A percentile compares a stretch with the other conserved stretches of the same genome.
These are phyloP conservation scores for Euphydryas editha DNA, from an alignment of 2,888 invertebrate genomes.

Conservation along the genomic window DNA sequence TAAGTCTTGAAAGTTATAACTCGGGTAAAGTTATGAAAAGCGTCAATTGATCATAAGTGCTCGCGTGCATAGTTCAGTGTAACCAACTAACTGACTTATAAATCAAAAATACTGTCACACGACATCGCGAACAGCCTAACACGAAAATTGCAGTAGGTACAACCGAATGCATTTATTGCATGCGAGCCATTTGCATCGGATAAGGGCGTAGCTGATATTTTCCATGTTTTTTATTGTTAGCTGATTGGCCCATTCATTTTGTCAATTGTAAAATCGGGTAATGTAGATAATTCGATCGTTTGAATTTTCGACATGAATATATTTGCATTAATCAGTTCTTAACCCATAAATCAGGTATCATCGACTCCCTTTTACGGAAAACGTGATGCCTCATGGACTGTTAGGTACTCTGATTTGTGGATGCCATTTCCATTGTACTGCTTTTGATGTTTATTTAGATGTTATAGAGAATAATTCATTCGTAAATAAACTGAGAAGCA, in stretches of 20 bases:
- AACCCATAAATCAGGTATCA: neutral
- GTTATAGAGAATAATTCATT: too few species aligned
- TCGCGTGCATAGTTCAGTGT: slow-evolving; percentile 62
- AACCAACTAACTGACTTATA: slow-evolving; percentile 56
- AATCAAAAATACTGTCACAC: slow-evolving; percentile 71
- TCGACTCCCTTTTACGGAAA: neutral
- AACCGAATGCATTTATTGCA: slow-evolving; percentile 76
- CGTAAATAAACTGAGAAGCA: too few species aligned
- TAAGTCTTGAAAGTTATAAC: neutral
- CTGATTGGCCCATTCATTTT: slow-evolving; percentile 44
- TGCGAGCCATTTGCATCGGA: slow-evolving; percentile 59
- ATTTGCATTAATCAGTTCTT: slow-evolving; percentile 2
- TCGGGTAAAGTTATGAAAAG: slow-evolving; percentile 41
- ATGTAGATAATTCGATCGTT: slow-evolving; percentile 24
- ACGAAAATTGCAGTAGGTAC: slow-evolving; percentile 72
- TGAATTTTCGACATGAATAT: slow-evolving; percentile 18
- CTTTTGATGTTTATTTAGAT: neutral
- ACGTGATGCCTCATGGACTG: neutral
- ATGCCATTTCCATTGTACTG: neutral
- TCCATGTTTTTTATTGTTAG: slow-evolving; percentile 46
- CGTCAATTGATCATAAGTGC: slow-evolving; percentile 70
- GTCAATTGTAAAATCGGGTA: slow-evolving; percentile 27
- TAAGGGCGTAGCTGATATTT: slow-evolving; percentile 56
- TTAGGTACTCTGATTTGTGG: neutral
- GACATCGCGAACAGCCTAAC: slow-evolving; percentile 69